These are phyloP conservation scores for Galerucella calmariensis DNA, from an alignment of 2,888 invertebrate genomes.

Conservation along the genomic window DNA sequence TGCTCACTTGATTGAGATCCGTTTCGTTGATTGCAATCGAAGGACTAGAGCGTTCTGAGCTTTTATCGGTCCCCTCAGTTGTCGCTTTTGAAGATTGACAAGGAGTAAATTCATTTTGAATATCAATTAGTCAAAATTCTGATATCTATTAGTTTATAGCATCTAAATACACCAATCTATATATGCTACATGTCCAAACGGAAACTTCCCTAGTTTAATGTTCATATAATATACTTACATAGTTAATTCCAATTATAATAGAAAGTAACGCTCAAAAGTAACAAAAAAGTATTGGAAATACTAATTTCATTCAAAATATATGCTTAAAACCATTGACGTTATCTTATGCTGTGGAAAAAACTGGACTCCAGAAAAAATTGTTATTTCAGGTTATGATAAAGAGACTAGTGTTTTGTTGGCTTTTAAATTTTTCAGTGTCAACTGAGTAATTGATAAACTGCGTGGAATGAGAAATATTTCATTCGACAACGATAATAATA, in stretches of 20 bases:
- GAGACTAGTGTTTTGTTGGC: too few species aligned
- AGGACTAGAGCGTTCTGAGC: slow-evolving; percentile 7
- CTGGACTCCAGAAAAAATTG: too few species aligned
- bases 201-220: not conserved
- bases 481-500: not conserved
- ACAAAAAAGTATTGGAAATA: too few species aligned
- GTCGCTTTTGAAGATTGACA: slow-evolving; percentile 8
- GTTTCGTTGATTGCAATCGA: slow-evolving; percentile 32
- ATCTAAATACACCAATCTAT: not conserved
- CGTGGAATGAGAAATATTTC: too few species aligned
- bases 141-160: not conserved
- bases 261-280: too few species aligned
- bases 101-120: slow-evolving; percentile 10
- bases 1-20: slow-evolving; percentile 34
- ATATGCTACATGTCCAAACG: not conserved
- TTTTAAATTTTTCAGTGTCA: too few species aligned
- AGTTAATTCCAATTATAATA: not conserved
- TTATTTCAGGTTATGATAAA: too few species aligned
- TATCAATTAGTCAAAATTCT: not conserved
- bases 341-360: too few species aligned
- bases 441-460: too few species aligned
- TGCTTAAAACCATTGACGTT: too few species aligned
- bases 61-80: slow-evolving; percentile 8
- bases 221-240: not conserved
- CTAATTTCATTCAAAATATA: too few species aligned